Evolutionary conservation across 2,888 invertebrate species (phyloP).

Genomic region (Marronus borbonicus): DNA sequence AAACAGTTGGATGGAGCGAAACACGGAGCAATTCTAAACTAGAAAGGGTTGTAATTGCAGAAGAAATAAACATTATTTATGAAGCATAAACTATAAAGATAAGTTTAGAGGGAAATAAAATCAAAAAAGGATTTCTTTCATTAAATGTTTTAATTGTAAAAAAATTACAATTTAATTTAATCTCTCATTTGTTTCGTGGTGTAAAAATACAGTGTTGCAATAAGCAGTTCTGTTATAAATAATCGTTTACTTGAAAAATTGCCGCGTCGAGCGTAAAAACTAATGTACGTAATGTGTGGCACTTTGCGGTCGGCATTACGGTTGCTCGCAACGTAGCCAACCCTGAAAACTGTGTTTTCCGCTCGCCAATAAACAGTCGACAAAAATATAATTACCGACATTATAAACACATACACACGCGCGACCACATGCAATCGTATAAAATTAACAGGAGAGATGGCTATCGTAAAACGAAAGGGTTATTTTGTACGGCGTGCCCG

Average conservation of each 20-base stretch:
- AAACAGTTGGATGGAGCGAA: no score
- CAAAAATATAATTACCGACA: conserved; percentile 20
- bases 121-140: no score
- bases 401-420: conserved; percentile 32
- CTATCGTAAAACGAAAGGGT: conserved; percentile 35
- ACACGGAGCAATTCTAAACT: no score
- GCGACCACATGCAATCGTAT: conserved; percentile 27
- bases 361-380: conserved; percentile 14
- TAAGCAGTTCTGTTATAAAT: neutral
- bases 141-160: no score
- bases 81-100: no score
- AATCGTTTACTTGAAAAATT: neutral
- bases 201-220: neutral
- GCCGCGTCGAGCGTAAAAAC: conserved; percentile 1
- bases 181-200: neutral
- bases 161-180: no score
- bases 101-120: no score
- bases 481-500: conserved; percentile 33
- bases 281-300: conserved; percentile 12
- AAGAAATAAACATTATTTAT: no score
- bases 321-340: neutral
- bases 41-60: no score
- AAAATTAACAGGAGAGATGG: conserved; percentile 39
- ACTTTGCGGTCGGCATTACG: conserved; percentile 8
- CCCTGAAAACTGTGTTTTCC: conserved; percentile 10